Percentiles rank a stretch among this genome's conserved stretches.
Conservation (phyloP, 2,888 invertebrate species). For the Drosophila prostipennis region DNA sequence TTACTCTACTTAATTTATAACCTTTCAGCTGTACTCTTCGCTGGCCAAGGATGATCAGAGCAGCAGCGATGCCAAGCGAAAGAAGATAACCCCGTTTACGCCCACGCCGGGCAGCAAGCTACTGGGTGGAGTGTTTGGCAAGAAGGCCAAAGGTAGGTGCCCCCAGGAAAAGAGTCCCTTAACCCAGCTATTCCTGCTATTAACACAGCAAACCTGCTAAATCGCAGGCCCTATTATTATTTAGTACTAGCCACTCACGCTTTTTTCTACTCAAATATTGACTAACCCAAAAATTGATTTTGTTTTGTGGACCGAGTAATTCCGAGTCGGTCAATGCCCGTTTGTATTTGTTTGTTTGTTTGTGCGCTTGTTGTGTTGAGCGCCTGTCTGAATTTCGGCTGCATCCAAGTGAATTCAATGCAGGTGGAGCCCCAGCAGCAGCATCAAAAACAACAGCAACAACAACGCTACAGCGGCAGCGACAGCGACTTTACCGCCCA, state of each 20-base stretch:
- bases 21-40: slow-evolving; percentile 74
- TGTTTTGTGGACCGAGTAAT: slow-evolving; percentile 29
- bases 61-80: slow-evolving; percentile 49
- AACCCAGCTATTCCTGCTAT: slow-evolving; percentile 10
- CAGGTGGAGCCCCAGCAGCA: slow-evolving; percentile 79
- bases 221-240: slow-evolving; percentile 13
- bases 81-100: slow-evolving; percentile 77
- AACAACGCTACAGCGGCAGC: slow-evolving; percentile 50
- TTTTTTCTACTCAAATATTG: slow-evolving; percentile 38
- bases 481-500: slow-evolving; percentile 15
- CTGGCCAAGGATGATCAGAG: slow-evolving; percentile 59
- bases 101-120: slow-evolving; percentile 80
- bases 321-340: slow-evolving; percentile 24
- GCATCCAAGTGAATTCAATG: slow-evolving; percentile 83
- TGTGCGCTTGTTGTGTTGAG: slow-evolving; percentile 83
- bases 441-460: slow-evolving; percentile 57
- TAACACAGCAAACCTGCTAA: slow-evolving; percentile 29
- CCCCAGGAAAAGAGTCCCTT: neutral
- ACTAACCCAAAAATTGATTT: slow-evolving; percentile 53
- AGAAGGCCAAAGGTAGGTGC: slow-evolving; percentile 80
- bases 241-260: slow-evolving; percentile 18
- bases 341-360: slow-evolving; percentile 62
- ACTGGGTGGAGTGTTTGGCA: slow-evolving; percentile 83
- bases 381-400: slow-evolving; percentile 82
- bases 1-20: neutral